Evolutionary conservation across 2,888 invertebrate genomes (phyloP), one percentile per base, ranked within the genome.

Genomic region (Scaptomyza caliginosa): DNA sequence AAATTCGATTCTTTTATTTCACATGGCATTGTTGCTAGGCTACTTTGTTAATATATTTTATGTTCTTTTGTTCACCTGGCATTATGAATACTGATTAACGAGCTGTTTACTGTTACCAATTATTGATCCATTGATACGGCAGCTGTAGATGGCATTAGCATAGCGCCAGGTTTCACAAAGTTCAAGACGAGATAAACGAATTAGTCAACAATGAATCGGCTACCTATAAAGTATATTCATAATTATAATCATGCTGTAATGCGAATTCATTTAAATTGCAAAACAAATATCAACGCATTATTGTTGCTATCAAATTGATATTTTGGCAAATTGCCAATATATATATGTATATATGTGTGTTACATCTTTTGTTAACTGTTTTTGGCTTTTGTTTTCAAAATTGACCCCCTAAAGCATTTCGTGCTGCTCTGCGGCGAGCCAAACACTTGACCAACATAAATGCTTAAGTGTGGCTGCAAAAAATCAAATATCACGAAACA

Each of bases 401-500:
- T 39, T 65, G 51, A 60, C 50, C 60, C 76, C 85, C 82, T 58
- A 50, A 64, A 69, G 80, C 74, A 64, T 39, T 69, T 82, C 52
- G 36, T 58, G 56, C 58, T 30, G 36, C 66, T 24, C 66, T 48
- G 63, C 39, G 13, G 26, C 66, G 63, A 57, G 52, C 24, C 59
- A 51, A 56, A 75, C 83, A 82, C 86, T 82, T 87, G 88, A 87
- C 82, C 82, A 87, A 82, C 80, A 83, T 83, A 82, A 73, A 82
- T 70, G 79, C 60, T 69, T 59, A 63, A 70, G 78, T 55, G 64
- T 71, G 42, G 52, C 58, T 70, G 64, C 67, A 50, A 69, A 71
- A 30, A 30, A 5, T 13, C 3, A 26, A 71, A 57, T 58, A 66
- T 76, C 80, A 64, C 80, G 80, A 85, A 76, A 66, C 67, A 54